Base-by-base conservation (phyloP, 2,888 invertebrate species). In the Sphecodes monilicornis region DNA sequence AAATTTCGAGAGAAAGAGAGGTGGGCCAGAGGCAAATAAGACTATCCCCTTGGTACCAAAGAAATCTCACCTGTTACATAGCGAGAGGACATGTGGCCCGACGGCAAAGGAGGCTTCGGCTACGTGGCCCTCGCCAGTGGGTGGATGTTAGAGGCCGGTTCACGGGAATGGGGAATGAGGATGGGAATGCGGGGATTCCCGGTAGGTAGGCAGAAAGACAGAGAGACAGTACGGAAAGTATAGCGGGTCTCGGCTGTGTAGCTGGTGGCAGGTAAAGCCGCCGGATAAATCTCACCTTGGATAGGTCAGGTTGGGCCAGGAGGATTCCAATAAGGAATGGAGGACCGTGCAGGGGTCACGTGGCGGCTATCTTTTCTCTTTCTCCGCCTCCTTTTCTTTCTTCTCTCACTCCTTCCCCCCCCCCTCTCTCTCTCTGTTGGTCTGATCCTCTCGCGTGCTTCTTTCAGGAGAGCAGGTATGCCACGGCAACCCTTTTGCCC, bases 281-380 rank as follows among this genome's bases (percentile, higher is more conserved):
- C 73, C 88, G 93, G 92, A 92, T 91, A 92, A 93, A 93, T 92
- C 91, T 92, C 91, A 92, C 90, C 92, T 93, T 93, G 92, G 92
- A 92, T 93, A 93, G 93, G 93, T 93, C 93, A 93, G 92, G 92
- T 90, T 92, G 89, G 90, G 81, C 89, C 89, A 88, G 88, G 82
- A 92, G 90, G 91, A 92, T 92, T 91, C 90, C 91, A 91, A 90
- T 91, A 92, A 92, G 91, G 88, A 91, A 89, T 91, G 86, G 88
- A 88, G 88, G 82, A 84, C 82, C 86, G 90, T 84, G 88, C 82
- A 89, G 79, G 91, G 91, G 92, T 92, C 92, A 92, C 92, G 92
- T 91, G 91, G 90, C 90, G 85, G 78, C 74, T 77, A 77, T 73
- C 74, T 79, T 74, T 74, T 88, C 83, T 87, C 82, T 85, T 85